Conservation (phyloP, 1,140 invertebrate species). For the Druon quercuslanigerum region DNA sequence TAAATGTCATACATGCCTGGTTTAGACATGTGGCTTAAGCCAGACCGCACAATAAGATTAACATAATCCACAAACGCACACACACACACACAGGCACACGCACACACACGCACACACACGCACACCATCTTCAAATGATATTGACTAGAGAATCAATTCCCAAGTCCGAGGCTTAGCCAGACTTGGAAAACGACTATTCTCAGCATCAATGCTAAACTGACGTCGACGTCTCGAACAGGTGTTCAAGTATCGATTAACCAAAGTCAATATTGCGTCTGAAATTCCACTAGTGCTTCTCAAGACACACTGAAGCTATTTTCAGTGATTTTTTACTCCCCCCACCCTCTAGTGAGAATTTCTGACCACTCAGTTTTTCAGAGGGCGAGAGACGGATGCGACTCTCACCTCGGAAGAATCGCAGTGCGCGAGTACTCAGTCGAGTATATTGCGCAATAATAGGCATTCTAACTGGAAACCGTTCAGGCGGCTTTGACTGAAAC, state of each 20-base stretch:
- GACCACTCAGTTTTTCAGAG: too few relatives aligned
- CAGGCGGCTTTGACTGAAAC: too few relatives aligned
- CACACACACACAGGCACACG: not conserved
- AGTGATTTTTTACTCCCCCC: too few relatives aligned
- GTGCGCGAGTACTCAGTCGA: too few relatives aligned
- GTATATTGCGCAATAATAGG: too few relatives aligned
- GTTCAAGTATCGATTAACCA: conserved; percentile 13
- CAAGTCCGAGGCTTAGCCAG: conserved; percentile 5
- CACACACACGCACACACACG: not conserved
- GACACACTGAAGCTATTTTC: too few relatives aligned
- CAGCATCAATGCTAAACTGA: conserved; percentile 14
- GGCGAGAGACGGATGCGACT: too few relatives aligned
- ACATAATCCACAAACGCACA: not conserved
- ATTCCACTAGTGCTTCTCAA: too few relatives aligned
- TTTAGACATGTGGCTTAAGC: conserved; percentile 25
- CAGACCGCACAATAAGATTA: conserved; percentile 18
- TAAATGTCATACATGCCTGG: conserved; percentile 25
- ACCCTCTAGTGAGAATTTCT: too few relatives aligned
- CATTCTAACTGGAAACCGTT: too few relatives aligned
- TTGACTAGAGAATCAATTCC: conserved; percentile 11
- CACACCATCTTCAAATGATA: not conserved
- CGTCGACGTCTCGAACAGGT: conserved; percentile 10
- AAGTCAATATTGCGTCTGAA: not conserved
- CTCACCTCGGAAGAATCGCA: too few relatives aligned
- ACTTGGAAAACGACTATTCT: not conserved